Conservation (phyloP, 2,888 invertebrate genomes). For the Cacoxenus indagator region DNA sequence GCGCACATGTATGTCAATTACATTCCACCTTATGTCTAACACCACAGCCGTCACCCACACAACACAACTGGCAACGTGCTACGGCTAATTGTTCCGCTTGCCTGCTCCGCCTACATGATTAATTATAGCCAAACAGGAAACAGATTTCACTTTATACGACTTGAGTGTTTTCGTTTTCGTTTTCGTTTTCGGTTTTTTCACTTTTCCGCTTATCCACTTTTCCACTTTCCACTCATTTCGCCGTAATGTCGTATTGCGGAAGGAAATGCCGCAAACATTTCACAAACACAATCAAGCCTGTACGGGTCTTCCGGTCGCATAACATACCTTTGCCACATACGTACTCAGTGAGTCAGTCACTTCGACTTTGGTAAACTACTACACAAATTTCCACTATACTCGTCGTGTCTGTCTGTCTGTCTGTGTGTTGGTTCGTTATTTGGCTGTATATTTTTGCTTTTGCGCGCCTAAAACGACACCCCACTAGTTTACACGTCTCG, state of each 20-base stretch:
- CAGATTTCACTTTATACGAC: constrained; percentile 62
- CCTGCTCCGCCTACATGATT: constrained; percentile 50
- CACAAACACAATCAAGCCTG: constrained; percentile 43
- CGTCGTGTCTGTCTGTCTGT: neutral
- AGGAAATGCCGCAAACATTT: constrained; percentile 62
- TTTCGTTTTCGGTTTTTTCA: neutral
- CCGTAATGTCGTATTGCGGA: constrained; percentile 38
- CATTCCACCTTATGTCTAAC: constrained; percentile 37
- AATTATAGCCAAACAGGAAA: constrained; percentile 61
- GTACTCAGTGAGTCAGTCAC: neutral
- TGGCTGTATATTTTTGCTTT: neutral
- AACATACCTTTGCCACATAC: neutral
- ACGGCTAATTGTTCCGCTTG: constrained; percentile 60
- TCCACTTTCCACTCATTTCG: neutral
- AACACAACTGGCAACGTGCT: neutral
- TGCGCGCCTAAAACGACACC: neutral
- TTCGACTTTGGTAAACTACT: neutral
- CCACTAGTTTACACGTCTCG: neutral
- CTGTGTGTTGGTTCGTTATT: neutral
- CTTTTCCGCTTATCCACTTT: neutral
- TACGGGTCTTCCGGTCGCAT: constrained; percentile 19
- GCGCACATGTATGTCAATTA: neutral
- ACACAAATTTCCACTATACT: too few relatives aligned
- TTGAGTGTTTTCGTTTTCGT: constrained; percentile 31
- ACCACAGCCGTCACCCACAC: constrained; percentile 34